Evolutionary conservation across 2,113 vertebrate species (phyloP), one percentile per base, ranked within the genome.

Genomic region (Prochilodus magdalenae): DNA sequence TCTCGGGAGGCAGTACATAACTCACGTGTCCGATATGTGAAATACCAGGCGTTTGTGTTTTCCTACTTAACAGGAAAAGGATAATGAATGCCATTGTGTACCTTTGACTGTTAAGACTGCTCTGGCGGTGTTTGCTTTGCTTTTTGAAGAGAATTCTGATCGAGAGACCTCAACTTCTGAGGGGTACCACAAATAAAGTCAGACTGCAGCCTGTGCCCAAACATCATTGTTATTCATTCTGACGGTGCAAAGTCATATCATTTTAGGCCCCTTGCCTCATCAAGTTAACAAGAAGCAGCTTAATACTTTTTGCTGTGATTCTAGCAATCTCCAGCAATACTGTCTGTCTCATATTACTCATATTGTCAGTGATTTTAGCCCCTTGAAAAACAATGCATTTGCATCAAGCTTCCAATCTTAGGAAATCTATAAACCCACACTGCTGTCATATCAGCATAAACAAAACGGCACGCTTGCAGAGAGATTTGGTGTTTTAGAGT

Each of bases 381-480:
- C 57, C 44, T 63, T 65, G 60, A 76, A 62, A 76, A 77, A 77
- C 49, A 77, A 60, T 49, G 63, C 63, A 66, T 27, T 44, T 63
- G 26, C 60, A 26, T 77, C 8, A 26, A 60, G 60, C 75, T 51
- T 65, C 26, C 59, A 47, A 29, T 26, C 60, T 22, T 22, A 49
- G 6, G 40, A 67, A 67, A 67, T 67, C 30, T 36, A 2, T 8
- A 47, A 76, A 47, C 7, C 57, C 30, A 77, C 27, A 65, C 36
- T 63, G 65, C 18, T 40, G 30, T 67, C 47, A 49, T 40, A 75
- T 26, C 62, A 63, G 63, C 33, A 63, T 18, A 62, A 47, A 63
- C 60, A 49, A 65, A 13, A 10, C 4, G 11, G 51, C 24, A 53
- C 24, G 22, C 30, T 74, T 74, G 47, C 18, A 27, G 24, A 27